Percentiles rank a stretch among this genome's conserved stretches.
These are phyloP conservation scores for Microcaecilia unicolor DNA, from an alignment of 2,797 vertebrate species.

Conservation along the genomic window DNA sequence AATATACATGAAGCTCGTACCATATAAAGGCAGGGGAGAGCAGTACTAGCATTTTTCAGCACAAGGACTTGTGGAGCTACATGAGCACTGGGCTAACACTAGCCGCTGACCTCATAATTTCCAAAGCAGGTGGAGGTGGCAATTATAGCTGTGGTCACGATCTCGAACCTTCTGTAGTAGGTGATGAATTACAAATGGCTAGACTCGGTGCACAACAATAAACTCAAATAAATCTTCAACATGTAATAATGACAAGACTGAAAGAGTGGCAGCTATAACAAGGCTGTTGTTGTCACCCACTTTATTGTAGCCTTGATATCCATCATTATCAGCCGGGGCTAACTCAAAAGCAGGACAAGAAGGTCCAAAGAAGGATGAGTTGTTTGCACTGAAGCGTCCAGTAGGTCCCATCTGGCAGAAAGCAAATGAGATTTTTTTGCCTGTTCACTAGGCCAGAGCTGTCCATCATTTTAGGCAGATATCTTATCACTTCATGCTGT, in stretches of 20 bases:
- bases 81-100: constrained; percentile 25
- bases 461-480: constrained; percentile 71
- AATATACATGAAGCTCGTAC: neutral
- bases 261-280: constrained; percentile 84
- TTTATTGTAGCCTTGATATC: constrained; percentile 72
- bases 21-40: neutral
- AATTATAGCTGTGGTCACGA: constrained; percentile 71
- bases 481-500: constrained; percentile 65
- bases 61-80: constrained; percentile 15
- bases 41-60: neutral
- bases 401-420: constrained; percentile 80
- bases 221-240: constrained; percentile 84
- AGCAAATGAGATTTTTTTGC: constrained; percentile 73
- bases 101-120: constrained; percentile 69
- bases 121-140: constrained; percentile 71
- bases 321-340: constrained; percentile 77
- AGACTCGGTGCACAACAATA: constrained; percentile 66
- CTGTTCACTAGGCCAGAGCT: constrained; percentile 59
- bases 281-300: constrained; percentile 78
- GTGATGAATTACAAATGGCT: constrained; percentile 86
- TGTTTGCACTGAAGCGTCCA: constrained; percentile 75
- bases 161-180: constrained; percentile 61
- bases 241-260: constrained; percentile 81
- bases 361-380: constrained; percentile 79
- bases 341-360: constrained; percentile 66